These are phyloP conservation scores for Neomorphus geoffroyi DNA, from an alignment of 2,797 vertebrate species.

Conservation along the genomic window DNA sequence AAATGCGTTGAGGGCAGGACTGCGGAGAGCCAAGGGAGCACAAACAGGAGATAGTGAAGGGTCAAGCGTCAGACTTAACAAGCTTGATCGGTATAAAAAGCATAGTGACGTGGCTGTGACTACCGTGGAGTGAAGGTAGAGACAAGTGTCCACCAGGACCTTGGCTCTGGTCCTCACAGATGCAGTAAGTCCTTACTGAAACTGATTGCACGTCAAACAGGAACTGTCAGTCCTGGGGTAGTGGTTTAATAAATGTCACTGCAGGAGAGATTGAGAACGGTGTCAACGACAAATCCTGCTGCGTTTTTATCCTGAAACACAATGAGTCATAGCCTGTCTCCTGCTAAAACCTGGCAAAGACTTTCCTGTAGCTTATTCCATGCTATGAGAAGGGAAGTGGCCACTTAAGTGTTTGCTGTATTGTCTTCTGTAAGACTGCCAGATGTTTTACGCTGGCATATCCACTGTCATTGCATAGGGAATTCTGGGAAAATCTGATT, in stretches of 20 bases:
- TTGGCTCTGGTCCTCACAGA: neutral
- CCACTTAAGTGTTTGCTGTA: neutral
- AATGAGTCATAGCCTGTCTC: neutral
- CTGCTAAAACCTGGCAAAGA: neutral
- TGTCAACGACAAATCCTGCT: neutral
- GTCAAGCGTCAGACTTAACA: neutral
- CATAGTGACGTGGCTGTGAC: neutral
- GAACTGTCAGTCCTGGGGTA: neutral
- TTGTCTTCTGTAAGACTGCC: neutral
- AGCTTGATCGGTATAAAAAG: neutral
- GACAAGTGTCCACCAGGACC: neutral
- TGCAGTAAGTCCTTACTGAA: neutral
- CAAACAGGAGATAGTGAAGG: rapidly evolving
- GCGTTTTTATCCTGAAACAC: neutral
- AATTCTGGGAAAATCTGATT: neutral
- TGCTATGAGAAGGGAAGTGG: neutral
- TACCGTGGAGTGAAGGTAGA: neutral
- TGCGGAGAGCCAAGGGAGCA: neutral
- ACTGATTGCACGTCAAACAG: neutral
- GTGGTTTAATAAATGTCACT: neutral
- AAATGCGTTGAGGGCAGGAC: neutral
- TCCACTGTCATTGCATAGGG: neutral
- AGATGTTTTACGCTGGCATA: neutral
- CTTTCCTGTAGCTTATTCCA: neutral
- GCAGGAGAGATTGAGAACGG: neutral